These are phyloP conservation scores for Poicephalus meyeri DNA, from an alignment of 2,113 vertebrate species.

Conservation along the genomic window DNA sequence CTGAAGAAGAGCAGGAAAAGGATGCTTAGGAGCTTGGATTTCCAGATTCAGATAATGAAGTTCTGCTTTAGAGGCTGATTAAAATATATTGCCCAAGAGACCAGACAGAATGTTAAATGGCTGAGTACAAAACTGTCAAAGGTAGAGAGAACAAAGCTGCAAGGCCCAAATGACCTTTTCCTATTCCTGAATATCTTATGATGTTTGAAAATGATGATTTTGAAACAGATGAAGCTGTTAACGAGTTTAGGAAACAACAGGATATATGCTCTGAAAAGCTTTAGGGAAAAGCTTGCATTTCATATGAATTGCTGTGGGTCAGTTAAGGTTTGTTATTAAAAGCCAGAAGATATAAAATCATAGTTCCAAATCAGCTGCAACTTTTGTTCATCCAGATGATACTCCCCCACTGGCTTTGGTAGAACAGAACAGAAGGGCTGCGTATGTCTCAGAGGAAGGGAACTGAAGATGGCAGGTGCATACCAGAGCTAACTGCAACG, in stretches of 20 bases:
- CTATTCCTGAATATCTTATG: background rate
- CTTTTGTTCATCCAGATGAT: background rate
- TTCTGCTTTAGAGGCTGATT: constrained; percentile 36
- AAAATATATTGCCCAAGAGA: constrained; percentile 46
- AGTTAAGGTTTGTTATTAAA: background rate
- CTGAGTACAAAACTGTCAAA: background rate
- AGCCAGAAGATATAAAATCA: background rate
- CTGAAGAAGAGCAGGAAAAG: background rate
- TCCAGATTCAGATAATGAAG: constrained; percentile 49
- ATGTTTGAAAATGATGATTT: constrained; percentile 51
- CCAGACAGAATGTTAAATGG: background rate
- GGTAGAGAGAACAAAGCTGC: constrained; percentile 18
- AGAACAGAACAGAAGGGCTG: background rate
- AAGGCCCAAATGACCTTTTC: constrained; percentile 52
- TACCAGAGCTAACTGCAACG: background rate
- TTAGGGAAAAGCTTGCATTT: background rate
- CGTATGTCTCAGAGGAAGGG: background rate
- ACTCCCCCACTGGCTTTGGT: background rate
- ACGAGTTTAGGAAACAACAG: constrained; percentile 16
- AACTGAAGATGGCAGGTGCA: background rate
- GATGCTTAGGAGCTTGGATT: background rate
- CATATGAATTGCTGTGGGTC: background rate
- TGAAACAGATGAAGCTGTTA: constrained; percentile 49
- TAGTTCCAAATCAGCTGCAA: background rate
- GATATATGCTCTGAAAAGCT: background rate